These are phyloP conservation scores for zebrafish (Danio rerio) DNA, from an alignment of 2,113 vertebrate species.

Conservation along the genomic window DNA sequence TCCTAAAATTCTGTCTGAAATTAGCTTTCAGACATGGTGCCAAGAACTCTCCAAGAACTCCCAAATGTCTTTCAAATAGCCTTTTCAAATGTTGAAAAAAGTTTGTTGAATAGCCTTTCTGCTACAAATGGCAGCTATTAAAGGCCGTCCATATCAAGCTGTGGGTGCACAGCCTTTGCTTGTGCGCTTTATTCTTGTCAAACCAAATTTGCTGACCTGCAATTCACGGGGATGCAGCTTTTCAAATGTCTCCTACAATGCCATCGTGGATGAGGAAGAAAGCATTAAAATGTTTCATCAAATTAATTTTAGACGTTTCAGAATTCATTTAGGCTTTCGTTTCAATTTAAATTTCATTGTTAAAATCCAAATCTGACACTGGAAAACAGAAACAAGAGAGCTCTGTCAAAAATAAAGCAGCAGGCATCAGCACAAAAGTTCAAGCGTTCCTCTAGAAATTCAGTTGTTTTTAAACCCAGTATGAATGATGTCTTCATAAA, in stretches of 20 bases:
- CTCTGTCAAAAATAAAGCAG: slow-evolving; percentile 68
- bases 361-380: slow-evolving; percentile 63
- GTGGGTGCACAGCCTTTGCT: slow-evolving; percentile 32
- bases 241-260: slow-evolving; percentile 12
- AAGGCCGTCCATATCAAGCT: slow-evolving; percentile 13
- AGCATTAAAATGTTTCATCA: slow-evolving; percentile 29
- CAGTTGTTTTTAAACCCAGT: slow-evolving; percentile 65
- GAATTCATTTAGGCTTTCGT: slow-evolving; percentile 61
- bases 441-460: slow-evolving; percentile 61
- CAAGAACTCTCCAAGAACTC: background rate
- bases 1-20: slow-evolving; percentile 16
- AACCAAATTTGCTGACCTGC: slow-evolving; percentile 31
- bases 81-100: slow-evolving; percentile 25
- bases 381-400: slow-evolving; percentile 62
- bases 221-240: slow-evolving; percentile 32
- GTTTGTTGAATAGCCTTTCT: slow-evolving; percentile 10
- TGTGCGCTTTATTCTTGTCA: slow-evolving; percentile 42
- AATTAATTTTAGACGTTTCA: slow-evolving; percentile 46
- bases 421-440: slow-evolving; percentile 73
- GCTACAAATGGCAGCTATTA: slow-evolving; percentile 37
- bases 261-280: background rate
- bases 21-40: slow-evolving; percentile 9
- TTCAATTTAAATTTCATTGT: slow-evolving; percentile 64
- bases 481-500: slow-evolving; percentile 71
- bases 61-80: slow-evolving; percentile 24